Base-by-base conservation (phyloP, 2,797 vertebrate species). In the Danio choprae region DNA sequence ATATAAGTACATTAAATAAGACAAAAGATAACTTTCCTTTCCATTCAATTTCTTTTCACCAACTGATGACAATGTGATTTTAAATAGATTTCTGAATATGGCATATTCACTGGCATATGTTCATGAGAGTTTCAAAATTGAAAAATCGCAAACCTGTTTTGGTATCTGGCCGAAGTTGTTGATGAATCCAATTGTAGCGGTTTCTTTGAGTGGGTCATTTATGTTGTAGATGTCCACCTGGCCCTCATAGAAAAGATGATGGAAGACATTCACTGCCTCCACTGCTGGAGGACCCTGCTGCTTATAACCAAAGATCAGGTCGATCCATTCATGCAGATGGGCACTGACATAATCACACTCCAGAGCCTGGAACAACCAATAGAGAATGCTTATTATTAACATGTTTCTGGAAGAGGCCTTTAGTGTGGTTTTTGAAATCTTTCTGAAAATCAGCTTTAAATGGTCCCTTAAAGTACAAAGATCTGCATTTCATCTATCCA, bases 141-240 rank as follows among this genome's bases (percentile, higher is more conserved):
- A 13, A 36, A 9, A 36, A 9, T 3, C 0, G 5, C 15, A 55
- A 91, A 96, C 98, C 97, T 99, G 98, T 90, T 99, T 99, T 83
- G 98, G 98, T 89, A 99, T 99, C 90, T 99, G 98, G 63, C 98
- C 97, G 2, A 99, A 99, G 92, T 99, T 99, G 90, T 99, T 99
- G 89, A 99, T 99, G 91, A 99, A 99, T 81, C 98, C 98, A 70
- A 99, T 99, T 83, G 98, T 99, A 84, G 98, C 98, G 0, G 97
- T 99, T 88, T 99, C 97, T 88, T 99, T 99, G 6, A 99, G 93
- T 0, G 98, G 98, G 89, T 99, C 98, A n/a, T 98, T 99, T 89
- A 99, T 99, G 91, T 99, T 99, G 91, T 99, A 99, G 84, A 99
- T 99, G 88, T 99, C 98, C 88, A 99, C 98, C 89, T 99, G 98